phyloP scores from a whole-genome alignment of 1,140 invertebrate species.

The Neodiprion pinetum region DNA sequence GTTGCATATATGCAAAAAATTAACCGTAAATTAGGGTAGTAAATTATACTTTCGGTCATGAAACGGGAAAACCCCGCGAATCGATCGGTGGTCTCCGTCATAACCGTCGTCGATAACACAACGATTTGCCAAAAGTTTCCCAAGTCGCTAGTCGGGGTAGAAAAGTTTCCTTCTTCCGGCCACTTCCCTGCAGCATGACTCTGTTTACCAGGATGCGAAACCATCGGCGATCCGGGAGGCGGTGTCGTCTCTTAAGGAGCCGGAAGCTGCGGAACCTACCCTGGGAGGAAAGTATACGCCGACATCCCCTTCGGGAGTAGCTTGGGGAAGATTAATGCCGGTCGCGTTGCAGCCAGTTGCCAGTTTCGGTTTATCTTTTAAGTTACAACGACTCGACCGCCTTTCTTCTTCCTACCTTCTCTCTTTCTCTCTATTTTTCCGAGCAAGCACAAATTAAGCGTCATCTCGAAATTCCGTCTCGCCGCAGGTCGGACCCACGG shows the following conservation, averaged over 20 bases:
- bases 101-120: too few relatives aligned
- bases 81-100: too few relatives aligned
- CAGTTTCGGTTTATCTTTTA: constrained; percentile 6
- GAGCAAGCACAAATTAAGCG: not conserved
- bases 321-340: not conserved
- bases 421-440: not conserved
- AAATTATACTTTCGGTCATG: too few relatives aligned
- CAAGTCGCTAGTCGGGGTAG: too few relatives aligned
- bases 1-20: too few relatives aligned
- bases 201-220: not conserved
- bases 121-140: too few relatives aligned
- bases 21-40: too few relatives aligned
- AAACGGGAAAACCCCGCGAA: too few relatives aligned
- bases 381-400: not conserved
- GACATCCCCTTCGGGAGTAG: not conserved
- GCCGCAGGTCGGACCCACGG: not conserved
- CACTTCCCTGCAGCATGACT: not conserved
- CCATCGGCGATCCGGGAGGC: too few relatives aligned
- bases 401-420: not conserved
- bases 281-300: constrained; percentile 1
- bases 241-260: not conserved
- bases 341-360: not conserved
- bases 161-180: too few relatives aligned
- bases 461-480: constrained; percentile 1
- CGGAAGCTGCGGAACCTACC: not conserved